Evolutionary conservation across 2,888 invertebrate genomes (phyloP), one percentile per base, ranked within the genome.

Genomic region (Leucoptera coffeella): DNA sequence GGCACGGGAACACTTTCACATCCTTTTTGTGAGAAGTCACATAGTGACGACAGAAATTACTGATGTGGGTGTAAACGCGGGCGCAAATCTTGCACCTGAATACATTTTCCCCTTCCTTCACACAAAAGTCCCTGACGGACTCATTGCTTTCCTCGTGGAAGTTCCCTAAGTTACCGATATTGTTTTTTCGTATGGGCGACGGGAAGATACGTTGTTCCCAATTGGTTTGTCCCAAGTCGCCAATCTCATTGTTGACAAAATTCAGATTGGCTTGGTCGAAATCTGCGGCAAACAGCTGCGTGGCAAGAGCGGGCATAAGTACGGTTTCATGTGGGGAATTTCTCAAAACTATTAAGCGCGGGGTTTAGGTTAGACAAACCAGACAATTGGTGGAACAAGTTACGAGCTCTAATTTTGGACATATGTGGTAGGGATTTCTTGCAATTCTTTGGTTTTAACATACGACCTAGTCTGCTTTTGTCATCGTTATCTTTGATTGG

Each of bases 1-100:
- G 89, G 57, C 90, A 90, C 23, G 87, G 83, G 49, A 87, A 88
- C 48, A 87, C 87, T 61, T 89, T 89, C 30, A 88, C 88, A 52
- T 88, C 85, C 47, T 86, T 82, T 64, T 86, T 87, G 59, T 90
- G 90, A 42, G 89, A 89, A 41, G 90, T 90, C 56, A 90, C 85
- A 58, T 89, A 90, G 59, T 90, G 90, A 44, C 90, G 80, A 59
- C 89, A 90, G 58, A 90, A 90, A 61, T 90, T 90, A 59, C 89
- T 89, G 45, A 90, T 89, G 59, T 90, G 90, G 41, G 90, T 90
- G 53, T 90, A 90, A 35, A 89, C 87, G 50, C 89, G 80, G 42
- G 85, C 85, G 61, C 90, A 90, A 39, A 90, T 85, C 53, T 86
- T 88, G 71, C 90, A 90, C 42, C 89, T 77, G 56, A 85, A 90